Evolutionary conservation across 2,797 vertebrate genomes (phyloP), one percentile per base, ranked within the genome.

Genomic region (Esox lucius): DNA sequence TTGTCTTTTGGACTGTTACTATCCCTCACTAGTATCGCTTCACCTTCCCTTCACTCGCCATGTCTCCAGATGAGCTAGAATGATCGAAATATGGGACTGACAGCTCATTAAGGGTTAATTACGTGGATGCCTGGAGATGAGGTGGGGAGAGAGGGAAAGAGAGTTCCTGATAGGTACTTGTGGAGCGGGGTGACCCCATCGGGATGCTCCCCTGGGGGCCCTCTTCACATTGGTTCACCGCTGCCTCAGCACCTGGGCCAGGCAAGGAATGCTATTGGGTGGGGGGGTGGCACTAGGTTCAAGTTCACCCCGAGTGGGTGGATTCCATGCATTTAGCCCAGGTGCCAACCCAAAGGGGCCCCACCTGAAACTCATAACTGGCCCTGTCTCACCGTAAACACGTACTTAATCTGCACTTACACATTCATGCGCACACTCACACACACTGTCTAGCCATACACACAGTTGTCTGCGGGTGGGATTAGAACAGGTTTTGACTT

Each of bases 51-150:
- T 67, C 62, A 9, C 39, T 5, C 19, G 15, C 42, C 33, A 4
- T 53, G 8, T 2, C 19, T 16, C 11, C 17, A 11, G 70, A 19
- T 12, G 68, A 70, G 62, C 39, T 22, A 24, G 15, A 59, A 13
- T 79, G 68, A 83, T 80, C 85, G 85, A 85, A 83, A 86, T 80
- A 68, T 81, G 74, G 42, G 83, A 90, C 76, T 88, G 87, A 90
- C 80, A 80, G 71, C 75, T 91, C 84, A 89, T 91, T 91, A 88
- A 69, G 72, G 70, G 83, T 81, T 89, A 84, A 88, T 92, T 91
- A 90, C 88, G 91, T 70, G 82, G 80, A 64, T 88, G 83, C 80
- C 77, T 86, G 84, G 81, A 86, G 86, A 83, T 82, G 75, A 78
- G 76, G 48, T 28, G 0, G 61, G 24, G 13, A 0, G 62, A 65